Evolutionary conservation across 2,113 vertebrate species (phyloP).

Genomic region (Corythornis vintsioides): DNA sequence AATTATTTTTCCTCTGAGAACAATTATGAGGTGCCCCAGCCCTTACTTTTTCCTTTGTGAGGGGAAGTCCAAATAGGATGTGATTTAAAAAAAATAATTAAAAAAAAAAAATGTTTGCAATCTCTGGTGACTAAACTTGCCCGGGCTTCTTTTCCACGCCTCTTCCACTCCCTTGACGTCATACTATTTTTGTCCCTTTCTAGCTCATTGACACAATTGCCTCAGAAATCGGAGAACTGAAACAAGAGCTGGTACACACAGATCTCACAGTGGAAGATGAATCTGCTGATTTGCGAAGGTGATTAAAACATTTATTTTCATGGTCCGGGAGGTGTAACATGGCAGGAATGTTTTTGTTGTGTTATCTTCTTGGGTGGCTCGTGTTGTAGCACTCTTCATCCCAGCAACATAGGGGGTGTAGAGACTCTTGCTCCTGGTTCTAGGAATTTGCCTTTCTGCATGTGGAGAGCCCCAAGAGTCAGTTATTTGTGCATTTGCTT

Average conservation of each 20-base stretch:
- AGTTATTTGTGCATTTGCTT: neutral
- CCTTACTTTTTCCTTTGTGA: conserved; percentile 35
- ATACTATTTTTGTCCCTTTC: conserved; percentile 72
- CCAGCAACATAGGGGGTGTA: neutral
- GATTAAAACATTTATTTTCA: conserved; percentile 26
- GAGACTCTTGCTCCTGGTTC: neutral
- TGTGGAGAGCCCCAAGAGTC: neutral
- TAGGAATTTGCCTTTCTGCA: neutral
- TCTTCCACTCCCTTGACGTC: conserved; percentile 74
- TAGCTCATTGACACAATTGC: conserved; percentile 94
- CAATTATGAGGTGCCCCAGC: neutral
- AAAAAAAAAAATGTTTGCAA: neutral
- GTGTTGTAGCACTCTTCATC: neutral
- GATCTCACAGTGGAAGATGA: conserved; percentile 74
- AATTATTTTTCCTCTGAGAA: neutral
- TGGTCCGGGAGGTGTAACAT: neutral
- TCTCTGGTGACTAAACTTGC: conserved; percentile 58
- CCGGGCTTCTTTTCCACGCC: conserved; percentile 45
- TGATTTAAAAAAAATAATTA: neutral
- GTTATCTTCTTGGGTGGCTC: neutral
- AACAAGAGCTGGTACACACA: conserved; percentile 91
- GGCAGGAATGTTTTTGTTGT: neutral
- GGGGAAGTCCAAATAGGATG: conserved; percentile 68
- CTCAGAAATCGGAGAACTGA: conserved; percentile 90
- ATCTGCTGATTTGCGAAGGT: conserved; percentile 72